Evolutionary conservation across 2,797 vertebrate species (phyloP).

Genomic region (Chaetophractus vellerosus): DNA sequence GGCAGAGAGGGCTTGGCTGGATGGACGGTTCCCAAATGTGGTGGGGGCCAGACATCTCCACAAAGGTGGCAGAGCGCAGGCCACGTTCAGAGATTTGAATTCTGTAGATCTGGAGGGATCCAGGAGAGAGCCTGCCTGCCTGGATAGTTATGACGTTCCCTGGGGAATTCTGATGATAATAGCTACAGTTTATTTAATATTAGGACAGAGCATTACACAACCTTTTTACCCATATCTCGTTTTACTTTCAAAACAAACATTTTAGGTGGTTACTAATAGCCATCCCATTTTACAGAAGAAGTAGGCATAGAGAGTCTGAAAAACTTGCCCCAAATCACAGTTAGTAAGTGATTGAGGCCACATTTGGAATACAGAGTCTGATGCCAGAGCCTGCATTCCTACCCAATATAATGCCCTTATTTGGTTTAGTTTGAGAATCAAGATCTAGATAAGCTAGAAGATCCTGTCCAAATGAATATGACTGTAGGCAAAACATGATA

Average conservation of each 20-base stretch:
- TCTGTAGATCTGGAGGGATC: no score
- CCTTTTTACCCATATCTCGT: no score
- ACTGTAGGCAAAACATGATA: neutral
- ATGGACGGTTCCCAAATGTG: fast-evolving
- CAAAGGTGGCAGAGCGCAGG: neutral
- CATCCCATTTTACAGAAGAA: neutral
- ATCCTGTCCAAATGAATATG: neutral
- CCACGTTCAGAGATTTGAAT: neutral
- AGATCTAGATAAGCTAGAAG: neutral
- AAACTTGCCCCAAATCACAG: neutral
- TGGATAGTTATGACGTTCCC: fast-evolving
- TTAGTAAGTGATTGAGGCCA: neutral
- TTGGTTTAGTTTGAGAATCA: neutral
- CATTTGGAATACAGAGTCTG: neutral
- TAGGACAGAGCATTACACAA: neutral
- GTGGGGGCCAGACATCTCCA: neutral
- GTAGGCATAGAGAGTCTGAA: neutral
- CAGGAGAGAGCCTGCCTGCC: neutral
- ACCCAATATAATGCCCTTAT: no score
- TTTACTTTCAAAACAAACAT: neutral
- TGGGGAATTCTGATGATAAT: no score
- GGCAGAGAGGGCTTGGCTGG: neutral
- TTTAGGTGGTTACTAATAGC: neutral
- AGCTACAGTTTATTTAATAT: neutral
- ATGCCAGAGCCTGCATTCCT: neutral